These are phyloP conservation scores for Polypterus bichir DNA, from an alignment of 2,113 vertebrate genomes.

Conservation along the genomic window DNA sequence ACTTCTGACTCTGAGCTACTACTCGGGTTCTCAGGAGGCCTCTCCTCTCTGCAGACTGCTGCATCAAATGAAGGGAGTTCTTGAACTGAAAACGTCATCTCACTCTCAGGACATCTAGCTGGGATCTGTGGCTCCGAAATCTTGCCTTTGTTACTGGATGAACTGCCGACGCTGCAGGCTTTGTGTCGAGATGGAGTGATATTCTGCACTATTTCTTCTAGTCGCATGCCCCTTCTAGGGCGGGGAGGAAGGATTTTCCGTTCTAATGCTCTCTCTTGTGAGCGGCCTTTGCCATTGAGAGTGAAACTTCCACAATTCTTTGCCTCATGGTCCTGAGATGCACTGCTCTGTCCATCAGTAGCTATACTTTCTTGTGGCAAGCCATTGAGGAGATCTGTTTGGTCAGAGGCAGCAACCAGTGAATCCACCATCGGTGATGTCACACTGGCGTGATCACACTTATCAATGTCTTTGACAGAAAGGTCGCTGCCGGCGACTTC, in stretches of 20 bases:
- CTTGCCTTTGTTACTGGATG: no score
- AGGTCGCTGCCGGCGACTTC: no score
- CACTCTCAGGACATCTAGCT: no score
- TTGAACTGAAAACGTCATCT: no score
- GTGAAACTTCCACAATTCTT: conserved; percentile 12
- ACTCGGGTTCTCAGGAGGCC: no score
- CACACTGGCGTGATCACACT: no score
- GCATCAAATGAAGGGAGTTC: no score
- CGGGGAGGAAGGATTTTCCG: conserved; percentile 42
- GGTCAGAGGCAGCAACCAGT: conserved; percentile 2
- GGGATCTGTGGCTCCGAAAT: no score
- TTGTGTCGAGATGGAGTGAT: conserved; percentile 41
- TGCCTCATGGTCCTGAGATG: conserved; percentile 18
- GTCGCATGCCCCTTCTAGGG: conserved; percentile 36
- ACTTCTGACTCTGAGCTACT: no score
- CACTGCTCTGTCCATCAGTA: conserved; percentile 12
- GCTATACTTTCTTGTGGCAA: conserved; percentile 16
- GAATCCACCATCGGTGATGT: conserved; percentile 1
- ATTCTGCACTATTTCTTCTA: conserved; percentile 52
- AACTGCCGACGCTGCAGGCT: conserved; percentile 13
- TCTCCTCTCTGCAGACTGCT: no score
- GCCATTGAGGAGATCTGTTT: conserved; percentile 20
- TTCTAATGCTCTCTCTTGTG: conserved; percentile 25
- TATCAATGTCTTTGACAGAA: no score
- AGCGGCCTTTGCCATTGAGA: conserved; percentile 25